These are phyloP conservation scores for Rhinichthys osculus DNA, from an alignment of 2,797 vertebrate genomes.

Conservation along the genomic window DNA sequence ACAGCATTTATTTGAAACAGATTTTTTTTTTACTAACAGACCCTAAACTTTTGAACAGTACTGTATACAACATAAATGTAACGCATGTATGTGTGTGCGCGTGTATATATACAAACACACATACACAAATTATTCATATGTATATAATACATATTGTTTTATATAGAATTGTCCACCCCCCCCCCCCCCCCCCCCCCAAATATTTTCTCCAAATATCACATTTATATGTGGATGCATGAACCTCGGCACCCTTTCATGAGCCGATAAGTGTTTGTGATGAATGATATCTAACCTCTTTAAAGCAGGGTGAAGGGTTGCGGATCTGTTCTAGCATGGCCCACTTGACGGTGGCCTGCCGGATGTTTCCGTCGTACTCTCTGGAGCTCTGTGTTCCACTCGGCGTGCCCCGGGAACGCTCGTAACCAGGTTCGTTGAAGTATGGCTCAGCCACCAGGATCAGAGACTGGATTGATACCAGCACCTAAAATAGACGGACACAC, in stretches of 20 bases:
- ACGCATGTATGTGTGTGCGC: too few species aligned
- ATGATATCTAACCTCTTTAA: conserved; percentile 88
- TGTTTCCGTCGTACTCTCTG: conserved; percentile 97
- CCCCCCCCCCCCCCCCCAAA: too few species aligned
- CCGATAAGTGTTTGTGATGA: not conserved
- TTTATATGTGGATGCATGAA: not conserved
- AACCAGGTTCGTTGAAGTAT: conserved; percentile 98
- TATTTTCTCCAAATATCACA: not conserved
- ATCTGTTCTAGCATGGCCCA: conserved; percentile 99
- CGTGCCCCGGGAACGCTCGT: conserved; percentile 94
- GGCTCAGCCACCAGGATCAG: conserved; percentile 97
- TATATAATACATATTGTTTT: too few species aligned
- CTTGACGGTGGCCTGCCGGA: conserved; percentile 96
- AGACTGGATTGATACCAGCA: conserved; percentile 97
- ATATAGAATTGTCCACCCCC: too few species aligned
- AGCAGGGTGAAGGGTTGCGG: conserved; percentile 94
- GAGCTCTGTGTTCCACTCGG: conserved; percentile 98
- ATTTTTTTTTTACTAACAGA: too few species aligned
- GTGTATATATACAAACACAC: too few species aligned
- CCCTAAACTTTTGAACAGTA: too few species aligned
- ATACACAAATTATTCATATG: too few species aligned
- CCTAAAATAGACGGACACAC: conserved; percentile 73
- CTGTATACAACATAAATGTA: too few species aligned
- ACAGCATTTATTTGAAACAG: too few species aligned
- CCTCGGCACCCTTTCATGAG: not conserved